Conservation (phyloP, 2,113 vertebrate species). For the Anguilla japonica region DNA sequence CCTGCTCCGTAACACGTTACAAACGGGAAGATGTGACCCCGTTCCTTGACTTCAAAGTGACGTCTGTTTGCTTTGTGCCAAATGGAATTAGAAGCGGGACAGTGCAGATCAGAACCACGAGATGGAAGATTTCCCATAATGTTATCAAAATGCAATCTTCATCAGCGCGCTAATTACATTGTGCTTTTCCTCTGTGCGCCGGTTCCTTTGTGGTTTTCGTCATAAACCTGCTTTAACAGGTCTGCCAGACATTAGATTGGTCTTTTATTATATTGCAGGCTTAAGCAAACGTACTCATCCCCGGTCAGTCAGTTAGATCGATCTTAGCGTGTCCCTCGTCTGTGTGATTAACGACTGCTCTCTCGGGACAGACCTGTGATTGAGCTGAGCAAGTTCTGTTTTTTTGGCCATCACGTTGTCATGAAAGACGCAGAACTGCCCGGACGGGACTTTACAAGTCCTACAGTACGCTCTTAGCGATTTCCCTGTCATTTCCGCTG, state of each 20-base stretch:
- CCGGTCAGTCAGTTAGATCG: conserved; percentile 45
- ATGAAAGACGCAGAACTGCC: not conserved
- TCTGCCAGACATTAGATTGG: conserved; percentile 53
- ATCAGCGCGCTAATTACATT: conserved; percentile 53
- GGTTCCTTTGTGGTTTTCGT: conserved; percentile 54
- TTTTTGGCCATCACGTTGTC: not conserved
- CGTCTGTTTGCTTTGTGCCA: conserved; percentile 82
- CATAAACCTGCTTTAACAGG: conserved; percentile 50
- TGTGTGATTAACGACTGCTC: conserved; percentile 52
- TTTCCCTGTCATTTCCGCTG: not conserved
- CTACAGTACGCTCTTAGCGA: not conserved
- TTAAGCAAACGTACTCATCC: conserved; percentile 53
- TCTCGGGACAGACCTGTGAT: conserved; percentile 30
- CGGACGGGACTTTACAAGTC: not conserved
- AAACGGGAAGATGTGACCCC: conserved; percentile 70
- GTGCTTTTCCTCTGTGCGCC: conserved; percentile 38
- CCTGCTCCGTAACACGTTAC: conserved; percentile 57
- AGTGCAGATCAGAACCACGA: conserved; percentile 76
- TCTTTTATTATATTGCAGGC: conserved; percentile 62
- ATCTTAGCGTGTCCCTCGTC: conserved; percentile 39
- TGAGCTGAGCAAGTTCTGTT: conserved; percentile 8
- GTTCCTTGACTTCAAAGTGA: conserved; percentile 78
- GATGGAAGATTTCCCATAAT: conserved; percentile 81
- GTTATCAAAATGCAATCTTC: conserved; percentile 79
- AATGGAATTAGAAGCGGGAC: conserved; percentile 74